phyloP scores from a whole-genome alignment of 2,888 invertebrate genomes.

The Sepioteuthis lessoniana region DNA sequence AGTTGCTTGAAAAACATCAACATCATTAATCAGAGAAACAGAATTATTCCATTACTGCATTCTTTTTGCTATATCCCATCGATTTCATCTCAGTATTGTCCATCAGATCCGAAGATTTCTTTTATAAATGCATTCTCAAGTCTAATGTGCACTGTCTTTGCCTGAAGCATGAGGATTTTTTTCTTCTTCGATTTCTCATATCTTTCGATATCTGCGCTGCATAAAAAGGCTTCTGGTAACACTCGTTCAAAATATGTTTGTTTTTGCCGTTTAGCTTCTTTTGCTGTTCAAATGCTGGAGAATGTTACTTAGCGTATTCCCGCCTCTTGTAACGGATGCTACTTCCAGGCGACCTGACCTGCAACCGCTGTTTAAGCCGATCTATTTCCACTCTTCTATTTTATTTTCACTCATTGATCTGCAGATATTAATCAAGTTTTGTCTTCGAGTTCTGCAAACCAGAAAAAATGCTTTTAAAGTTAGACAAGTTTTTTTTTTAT shows the following conservation, averaged over 20 bases:
- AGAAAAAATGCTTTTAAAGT: not conserved
- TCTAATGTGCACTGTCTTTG: not conserved
- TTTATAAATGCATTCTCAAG: not conserved
- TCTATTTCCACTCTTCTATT: not conserved
- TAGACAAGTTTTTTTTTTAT: too few species aligned
- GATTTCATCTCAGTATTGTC: not conserved
- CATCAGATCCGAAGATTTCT: not conserved
- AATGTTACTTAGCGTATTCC: not conserved
- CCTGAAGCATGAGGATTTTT: not conserved
- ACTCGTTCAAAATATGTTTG: not conserved
- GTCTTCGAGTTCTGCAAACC: not conserved
- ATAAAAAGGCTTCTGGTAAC: not conserved
- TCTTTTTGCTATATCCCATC: not conserved
- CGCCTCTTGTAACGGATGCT: not conserved
- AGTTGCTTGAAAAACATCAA: too few species aligned
- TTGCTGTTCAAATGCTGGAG: not conserved
- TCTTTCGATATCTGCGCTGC: not conserved
- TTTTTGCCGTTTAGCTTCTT: not conserved
- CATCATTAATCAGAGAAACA: not conserved
- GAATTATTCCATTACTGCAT: not conserved
- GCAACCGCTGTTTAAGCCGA: not conserved
- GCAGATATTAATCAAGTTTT: not conserved
- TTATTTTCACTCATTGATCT: not conserved
- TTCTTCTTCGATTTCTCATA: not conserved
- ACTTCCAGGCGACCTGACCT: not conserved